Conservation (phyloP, 2,113 vertebrate genomes). For the Erythrocebus patas region DNA sequence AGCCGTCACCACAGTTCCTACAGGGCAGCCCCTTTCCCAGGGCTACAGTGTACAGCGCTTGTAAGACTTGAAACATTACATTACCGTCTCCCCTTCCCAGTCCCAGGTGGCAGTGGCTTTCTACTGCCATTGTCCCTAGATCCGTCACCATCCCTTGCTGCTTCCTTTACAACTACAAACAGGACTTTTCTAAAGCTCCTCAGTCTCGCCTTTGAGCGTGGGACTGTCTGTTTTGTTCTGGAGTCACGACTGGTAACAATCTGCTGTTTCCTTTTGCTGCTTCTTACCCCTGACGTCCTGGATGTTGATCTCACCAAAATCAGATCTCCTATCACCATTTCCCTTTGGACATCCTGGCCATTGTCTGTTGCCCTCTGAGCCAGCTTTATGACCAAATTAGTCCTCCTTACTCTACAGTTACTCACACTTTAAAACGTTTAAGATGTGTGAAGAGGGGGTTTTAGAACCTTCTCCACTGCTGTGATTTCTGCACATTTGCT, state of each 20-base stretch:
- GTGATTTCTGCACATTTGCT: not conserved
- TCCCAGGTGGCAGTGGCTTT: not conserved
- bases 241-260: not conserved
- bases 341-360: not conserved
- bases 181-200: not conserved
- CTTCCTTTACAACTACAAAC: not conserved
- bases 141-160: not conserved
- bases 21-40: not conserved
- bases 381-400: not conserved
- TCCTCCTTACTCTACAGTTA: not conserved
- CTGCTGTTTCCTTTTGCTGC: not conserved
- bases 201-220: no score
- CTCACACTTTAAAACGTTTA: not conserved
- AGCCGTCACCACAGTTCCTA: not conserved
- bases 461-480: not conserved
- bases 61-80: not conserved
- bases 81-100: not conserved
- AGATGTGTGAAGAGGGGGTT: not conserved
- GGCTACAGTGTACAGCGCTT: not conserved
- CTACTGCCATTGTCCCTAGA: not conserved
- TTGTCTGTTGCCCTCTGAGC: not conserved
- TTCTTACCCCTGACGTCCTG: not conserved
- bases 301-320: not conserved
- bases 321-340: not conserved
- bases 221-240: not conserved